These are phyloP conservation scores for Synergus japonicus DNA, from an alignment of 2,888 invertebrate genomes.

Conservation along the genomic window DNA sequence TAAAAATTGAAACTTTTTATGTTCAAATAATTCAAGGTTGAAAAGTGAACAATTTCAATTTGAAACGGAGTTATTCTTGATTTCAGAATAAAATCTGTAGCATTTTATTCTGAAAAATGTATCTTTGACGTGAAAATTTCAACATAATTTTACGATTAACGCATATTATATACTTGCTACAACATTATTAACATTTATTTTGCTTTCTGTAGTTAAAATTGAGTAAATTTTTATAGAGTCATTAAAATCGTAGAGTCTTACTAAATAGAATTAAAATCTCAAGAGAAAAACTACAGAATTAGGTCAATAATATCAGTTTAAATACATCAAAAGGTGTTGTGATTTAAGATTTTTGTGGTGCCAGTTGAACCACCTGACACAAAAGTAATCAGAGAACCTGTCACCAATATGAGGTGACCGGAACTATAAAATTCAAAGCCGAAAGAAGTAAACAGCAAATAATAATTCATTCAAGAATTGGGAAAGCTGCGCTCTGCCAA, in stretches of 20 bases:
- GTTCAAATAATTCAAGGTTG: too few relatives aligned
- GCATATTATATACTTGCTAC: not conserved
- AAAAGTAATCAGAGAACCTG: not conserved
- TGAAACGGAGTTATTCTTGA: too few relatives aligned
- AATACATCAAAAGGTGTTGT: not conserved
- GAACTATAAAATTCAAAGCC: not conserved
- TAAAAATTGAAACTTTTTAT: too few relatives aligned
- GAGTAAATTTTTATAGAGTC: not conserved
- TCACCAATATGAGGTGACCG: not conserved
- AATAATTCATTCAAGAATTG: not conserved
- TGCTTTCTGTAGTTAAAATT: not conserved
- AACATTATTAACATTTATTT: not conserved
- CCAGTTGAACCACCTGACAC: not conserved
- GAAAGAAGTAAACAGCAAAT: not conserved
- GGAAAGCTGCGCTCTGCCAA: not conserved
- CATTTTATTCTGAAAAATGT: too few relatives aligned
- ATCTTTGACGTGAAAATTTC: too few relatives aligned
- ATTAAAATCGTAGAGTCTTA: not conserved
- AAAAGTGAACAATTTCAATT: too few relatives aligned
- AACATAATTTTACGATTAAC: not conserved
- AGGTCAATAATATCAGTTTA: not conserved
- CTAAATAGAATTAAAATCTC: not conserved
- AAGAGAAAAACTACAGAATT: not conserved
- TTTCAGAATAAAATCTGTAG: too few relatives aligned
- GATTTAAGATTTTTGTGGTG: not conserved